phyloP scores from a whole-genome alignment of 1,140 invertebrate species.

The Drosophila chauvacae region DNA sequence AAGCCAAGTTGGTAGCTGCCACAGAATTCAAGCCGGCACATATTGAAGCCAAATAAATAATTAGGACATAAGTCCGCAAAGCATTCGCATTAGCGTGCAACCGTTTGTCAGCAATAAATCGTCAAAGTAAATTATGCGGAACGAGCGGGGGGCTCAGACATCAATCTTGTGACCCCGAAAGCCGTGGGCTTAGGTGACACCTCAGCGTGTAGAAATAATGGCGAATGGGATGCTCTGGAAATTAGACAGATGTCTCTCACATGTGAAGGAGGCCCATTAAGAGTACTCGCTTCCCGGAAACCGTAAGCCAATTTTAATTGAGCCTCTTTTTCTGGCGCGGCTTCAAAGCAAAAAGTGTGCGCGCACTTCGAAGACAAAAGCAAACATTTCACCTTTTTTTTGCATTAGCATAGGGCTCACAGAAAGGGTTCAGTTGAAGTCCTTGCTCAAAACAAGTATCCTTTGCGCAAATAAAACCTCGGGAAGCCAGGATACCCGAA shows the following conservation, averaged over 20 bases:
- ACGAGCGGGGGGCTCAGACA: conserved; percentile 32
- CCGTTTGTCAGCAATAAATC: conserved; percentile 67
- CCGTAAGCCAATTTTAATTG: conserved; percentile 49
- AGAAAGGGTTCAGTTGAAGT: conserved; percentile 18
- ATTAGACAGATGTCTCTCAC: conserved; percentile 38
- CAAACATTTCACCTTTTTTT: conserved; percentile 31
- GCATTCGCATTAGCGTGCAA: conserved; percentile 43
- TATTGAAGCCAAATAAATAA: conserved; percentile 49
- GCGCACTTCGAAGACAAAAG: conserved; percentile 13
- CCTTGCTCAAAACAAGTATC: conserved; percentile 7
- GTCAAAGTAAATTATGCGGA: conserved; percentile 55
- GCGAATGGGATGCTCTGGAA: conserved; percentile 5
- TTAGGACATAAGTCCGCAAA: conserved; percentile 47
- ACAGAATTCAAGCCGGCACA: conserved; percentile 9
- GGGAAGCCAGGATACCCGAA: not conserved
- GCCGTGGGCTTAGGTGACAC: conserved; percentile 27
- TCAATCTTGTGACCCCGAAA: conserved; percentile 56
- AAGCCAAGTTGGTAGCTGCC: not conserved
- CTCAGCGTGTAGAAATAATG: conserved; percentile 19
- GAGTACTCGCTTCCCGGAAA: not conserved
- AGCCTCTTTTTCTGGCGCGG: conserved; percentile 14
- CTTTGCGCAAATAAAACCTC: conserved; percentile 12
- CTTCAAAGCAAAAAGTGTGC: conserved; percentile 28
- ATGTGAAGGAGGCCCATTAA: conserved; percentile 12
- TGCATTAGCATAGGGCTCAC: conserved; percentile 23